phyloP scores from a whole-genome alignment of 2,797 vertebrate genomes.

The Leptodactylus fallax region DNA sequence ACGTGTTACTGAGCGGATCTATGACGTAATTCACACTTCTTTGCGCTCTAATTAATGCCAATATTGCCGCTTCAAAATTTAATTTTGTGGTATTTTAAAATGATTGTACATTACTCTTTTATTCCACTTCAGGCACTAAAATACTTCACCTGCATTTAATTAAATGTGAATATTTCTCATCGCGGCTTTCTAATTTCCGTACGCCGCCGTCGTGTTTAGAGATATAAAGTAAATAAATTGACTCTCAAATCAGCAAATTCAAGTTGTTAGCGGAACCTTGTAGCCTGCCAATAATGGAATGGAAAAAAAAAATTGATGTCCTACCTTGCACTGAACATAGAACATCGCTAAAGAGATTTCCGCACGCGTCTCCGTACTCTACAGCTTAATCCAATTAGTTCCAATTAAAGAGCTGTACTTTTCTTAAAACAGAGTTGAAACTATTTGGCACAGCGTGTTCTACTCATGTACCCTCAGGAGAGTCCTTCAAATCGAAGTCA shows the following conservation, averaged over 20 bases:
- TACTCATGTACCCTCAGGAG: constrained; percentile 28
- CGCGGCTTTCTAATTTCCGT: not conserved
- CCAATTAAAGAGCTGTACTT: constrained; percentile 50
- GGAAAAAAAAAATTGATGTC: not conserved
- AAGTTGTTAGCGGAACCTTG: constrained; percentile 6
- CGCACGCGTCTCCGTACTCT: not conserved
- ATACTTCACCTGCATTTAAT: constrained; percentile 35
- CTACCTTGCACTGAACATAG: not conserved
- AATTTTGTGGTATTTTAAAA: constrained; percentile 15
- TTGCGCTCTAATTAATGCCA: not conserved
- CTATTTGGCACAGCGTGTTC: constrained; percentile 42
- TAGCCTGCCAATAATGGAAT: constrained; percentile 26
- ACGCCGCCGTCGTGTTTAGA: not conserved
- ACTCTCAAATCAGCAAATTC: constrained; percentile 28
- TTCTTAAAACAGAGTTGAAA: constrained; percentile 27
- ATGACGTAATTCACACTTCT: not conserved
- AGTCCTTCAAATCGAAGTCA: constrained; percentile 50
- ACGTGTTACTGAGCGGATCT: not conserved
- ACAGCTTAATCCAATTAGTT: constrained; percentile 57
- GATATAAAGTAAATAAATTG: constrained; percentile 45
- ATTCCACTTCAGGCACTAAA: constrained; percentile 7
- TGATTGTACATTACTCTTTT: not conserved
- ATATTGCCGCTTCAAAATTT: not conserved
- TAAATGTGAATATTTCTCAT: constrained; percentile 12
- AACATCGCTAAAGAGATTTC: constrained; percentile 42